Base-by-base conservation (phyloP, 2,888 invertebrate genomes). In the Parnassius mnemosyne region DNA sequence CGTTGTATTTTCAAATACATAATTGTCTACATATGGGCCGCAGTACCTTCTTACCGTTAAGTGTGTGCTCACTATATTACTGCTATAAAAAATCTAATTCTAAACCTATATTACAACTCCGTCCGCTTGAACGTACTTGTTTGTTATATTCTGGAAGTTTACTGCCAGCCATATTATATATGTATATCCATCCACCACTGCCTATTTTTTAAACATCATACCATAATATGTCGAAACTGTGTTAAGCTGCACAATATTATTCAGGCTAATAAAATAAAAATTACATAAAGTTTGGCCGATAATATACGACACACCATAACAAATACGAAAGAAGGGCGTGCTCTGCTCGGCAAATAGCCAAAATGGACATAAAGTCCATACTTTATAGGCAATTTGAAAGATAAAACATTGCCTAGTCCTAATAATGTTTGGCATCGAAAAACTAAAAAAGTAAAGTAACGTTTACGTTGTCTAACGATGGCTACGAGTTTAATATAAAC, bases 261-360 rank as follows among this genome's bases (percentile, higher is more conserved):
- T 41, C 13, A 56, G 20, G 50, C 3, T 10, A 43, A 25, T 50
- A 54, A 53, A 53, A 60, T 47, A 54, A 61, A 61, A 57, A 34
- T 51, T 46, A 43, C 50, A 52, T 16, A 55, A 60, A 61, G 46
- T 43, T 58, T 46, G 53, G 57, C 43, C 44, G 53, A 63, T 58
- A 53, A 34, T 58, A 58, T 58, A 50, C 43, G 49, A 54, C 34
- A 20, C 12, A 12, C 16, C 53, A 57, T 57, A 52, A 57, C 57
- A 52, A 61, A 61, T 53, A 53, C 49, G 53, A 52, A 44, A 44
- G 47, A 44, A 42, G 53, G 49, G 16, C 53, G 25, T 16, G 50
- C 54, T 53, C 57, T 51, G 53, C 50, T 63, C 58, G 62, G 62
- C 62, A 54, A 57, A 58, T 41, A 53, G 62, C 62, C 62, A 63